phyloP scores from a whole-genome alignment of 2,888 invertebrate species.

The Sisyra nigra region DNA sequence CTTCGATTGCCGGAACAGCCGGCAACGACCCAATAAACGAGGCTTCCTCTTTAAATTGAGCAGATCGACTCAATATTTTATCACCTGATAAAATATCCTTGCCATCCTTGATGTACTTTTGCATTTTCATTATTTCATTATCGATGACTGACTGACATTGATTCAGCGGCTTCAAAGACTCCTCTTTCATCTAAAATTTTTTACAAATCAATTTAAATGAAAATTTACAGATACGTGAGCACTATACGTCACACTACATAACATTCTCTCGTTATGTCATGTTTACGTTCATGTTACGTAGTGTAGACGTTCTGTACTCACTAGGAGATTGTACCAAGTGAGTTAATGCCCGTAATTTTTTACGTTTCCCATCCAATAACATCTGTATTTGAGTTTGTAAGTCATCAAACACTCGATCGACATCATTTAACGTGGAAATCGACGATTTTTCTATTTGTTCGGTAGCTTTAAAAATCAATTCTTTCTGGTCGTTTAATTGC shows the following conservation, averaged over 20 bases:
- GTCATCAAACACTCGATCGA: constrained; percentile 19
- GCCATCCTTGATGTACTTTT: constrained; percentile 20
- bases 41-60: constrained; percentile 18
- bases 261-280: no score
- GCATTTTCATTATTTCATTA: constrained; percentile 23
- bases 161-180: constrained; percentile 25
- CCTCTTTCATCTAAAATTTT: constrained; percentile 18
- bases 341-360: constrained; percentile 17
- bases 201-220: not conserved
- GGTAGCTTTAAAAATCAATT: constrained; percentile 18
- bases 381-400: constrained; percentile 16
- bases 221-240: no score
- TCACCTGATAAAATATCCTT: constrained; percentile 14
- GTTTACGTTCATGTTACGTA: not conserved
- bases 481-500: constrained; percentile 17
- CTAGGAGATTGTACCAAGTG: constrained; percentile 13
- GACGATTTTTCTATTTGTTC: constrained; percentile 20
- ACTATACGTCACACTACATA: no score
- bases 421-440: constrained; percentile 19
- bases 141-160: constrained; percentile 25
- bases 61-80: constrained; percentile 11
- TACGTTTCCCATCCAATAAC: constrained; percentile 18
- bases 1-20: constrained; percentile 35
- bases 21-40: constrained; percentile 31
- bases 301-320: no score